Conservation (phyloP, 2,797 vertebrate genomes). For the Coracias cyanogaster region DNA sequence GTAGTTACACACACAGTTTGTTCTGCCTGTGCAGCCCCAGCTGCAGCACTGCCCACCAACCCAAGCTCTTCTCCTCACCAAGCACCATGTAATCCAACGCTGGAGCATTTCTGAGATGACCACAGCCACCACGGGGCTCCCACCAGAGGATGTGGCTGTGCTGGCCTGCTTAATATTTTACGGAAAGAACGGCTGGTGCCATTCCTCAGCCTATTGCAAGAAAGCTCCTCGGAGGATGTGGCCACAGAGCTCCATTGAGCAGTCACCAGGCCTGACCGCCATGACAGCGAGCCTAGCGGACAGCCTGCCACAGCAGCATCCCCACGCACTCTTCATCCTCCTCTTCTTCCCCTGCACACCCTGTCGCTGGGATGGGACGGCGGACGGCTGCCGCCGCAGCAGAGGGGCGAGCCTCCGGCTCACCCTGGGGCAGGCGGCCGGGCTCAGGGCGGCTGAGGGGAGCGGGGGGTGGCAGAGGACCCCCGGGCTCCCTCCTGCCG, state of each 20-base stretch:
- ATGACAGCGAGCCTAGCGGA: not conserved
- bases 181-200: not conserved
- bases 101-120: rapidly evolving
- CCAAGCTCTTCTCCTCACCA: rapidly evolving
- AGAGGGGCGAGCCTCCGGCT: not conserved
- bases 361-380: not conserved
- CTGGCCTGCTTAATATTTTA: conserved; percentile 22
- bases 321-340: not conserved
- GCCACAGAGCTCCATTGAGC: not conserved
- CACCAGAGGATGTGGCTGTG: not conserved
- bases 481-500: no score
- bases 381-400: not conserved
- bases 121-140: not conserved
- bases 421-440: no score
- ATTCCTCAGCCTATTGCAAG: not conserved
- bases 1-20: not conserved
- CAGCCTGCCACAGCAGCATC: not conserved
- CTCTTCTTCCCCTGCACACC: not conserved
- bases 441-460: not conserved
- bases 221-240: not conserved
- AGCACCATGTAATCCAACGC: not conserved
- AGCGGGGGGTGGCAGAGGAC: not conserved
- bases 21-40: not conserved
- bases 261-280: not conserved
- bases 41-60: not conserved